phyloP scores from a whole-genome alignment of 2,113 vertebrate species.

The Apteryx owenii region DNA sequence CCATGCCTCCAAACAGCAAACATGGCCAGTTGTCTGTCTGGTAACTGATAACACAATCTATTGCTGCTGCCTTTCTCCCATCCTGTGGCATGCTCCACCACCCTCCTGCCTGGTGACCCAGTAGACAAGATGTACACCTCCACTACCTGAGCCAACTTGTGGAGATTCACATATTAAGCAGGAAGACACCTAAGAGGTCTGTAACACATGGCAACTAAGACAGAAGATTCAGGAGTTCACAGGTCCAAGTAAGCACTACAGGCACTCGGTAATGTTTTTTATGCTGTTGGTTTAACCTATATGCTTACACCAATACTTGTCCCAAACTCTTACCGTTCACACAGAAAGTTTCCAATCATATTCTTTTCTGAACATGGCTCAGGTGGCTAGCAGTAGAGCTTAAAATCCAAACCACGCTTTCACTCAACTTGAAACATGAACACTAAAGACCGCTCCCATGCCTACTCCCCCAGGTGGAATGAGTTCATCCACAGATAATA shows the following conservation, averaged over 20 bases:
- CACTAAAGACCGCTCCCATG: neutral
- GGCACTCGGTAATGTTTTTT: neutral
- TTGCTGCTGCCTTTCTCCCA: neutral
- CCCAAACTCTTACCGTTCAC: neutral
- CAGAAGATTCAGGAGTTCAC: neutral
- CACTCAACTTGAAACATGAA: neutral
- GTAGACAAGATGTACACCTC: neutral
- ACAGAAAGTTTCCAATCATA: neutral
- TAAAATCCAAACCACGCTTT: conserved; percentile 7
- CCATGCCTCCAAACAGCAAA: neutral
- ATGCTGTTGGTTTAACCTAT: neutral
- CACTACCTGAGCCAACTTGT: neutral
- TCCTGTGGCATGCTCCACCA: neutral
- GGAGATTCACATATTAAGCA: neutral
- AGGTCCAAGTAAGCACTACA: neutral
- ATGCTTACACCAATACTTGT: neutral
- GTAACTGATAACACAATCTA: neutral
- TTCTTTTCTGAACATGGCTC: neutral
- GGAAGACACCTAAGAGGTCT: neutral
- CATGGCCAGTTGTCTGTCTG: neutral
- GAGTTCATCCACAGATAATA: neutral
- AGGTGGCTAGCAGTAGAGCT: neutral
- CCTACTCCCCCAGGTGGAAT: neutral
- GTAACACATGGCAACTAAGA: neutral
- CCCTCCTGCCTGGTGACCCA: neutral